These are phyloP conservation scores for Sterrhoptilus dennistouni DNA, from an alignment of 2,113 vertebrate genomes.

Conservation along the genomic window DNA sequence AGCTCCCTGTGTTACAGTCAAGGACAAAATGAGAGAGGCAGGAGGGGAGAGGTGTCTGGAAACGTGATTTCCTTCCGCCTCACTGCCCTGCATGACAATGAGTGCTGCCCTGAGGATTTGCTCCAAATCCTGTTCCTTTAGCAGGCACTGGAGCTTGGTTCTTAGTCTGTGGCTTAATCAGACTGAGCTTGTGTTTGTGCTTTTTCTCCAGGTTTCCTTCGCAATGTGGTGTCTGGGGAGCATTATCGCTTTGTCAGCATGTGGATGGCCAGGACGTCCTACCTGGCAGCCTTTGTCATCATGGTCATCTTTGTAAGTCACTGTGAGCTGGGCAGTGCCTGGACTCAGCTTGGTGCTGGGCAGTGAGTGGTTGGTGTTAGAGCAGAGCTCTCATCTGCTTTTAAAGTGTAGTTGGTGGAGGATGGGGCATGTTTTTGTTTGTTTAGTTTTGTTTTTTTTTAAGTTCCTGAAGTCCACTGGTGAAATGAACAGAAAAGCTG, in stretches of 20 bases:
- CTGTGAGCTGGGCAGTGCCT: not conserved
- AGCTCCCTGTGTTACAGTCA: not conserved
- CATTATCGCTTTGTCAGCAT: slow-evolving; percentile 98
- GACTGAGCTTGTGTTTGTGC: not conserved
- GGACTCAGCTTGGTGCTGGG: not conserved
- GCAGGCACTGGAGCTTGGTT: not conserved
- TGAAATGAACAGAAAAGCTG: not conserved
- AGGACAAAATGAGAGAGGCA: not conserved
- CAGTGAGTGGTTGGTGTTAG: not conserved
- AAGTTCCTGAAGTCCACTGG: not conserved
- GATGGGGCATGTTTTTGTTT: not conserved
- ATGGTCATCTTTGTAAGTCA: slow-evolving; percentile 98
- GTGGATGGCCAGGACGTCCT: slow-evolving; percentile 98
- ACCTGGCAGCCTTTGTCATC: slow-evolving; percentile 95
- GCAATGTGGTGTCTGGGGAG: slow-evolving; percentile 95
- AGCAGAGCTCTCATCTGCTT: not conserved
- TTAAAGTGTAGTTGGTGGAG: not conserved
- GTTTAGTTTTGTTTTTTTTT: not conserved
- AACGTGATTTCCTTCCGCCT: not conserved
- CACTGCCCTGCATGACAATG: not conserved
- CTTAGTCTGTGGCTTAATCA: not conserved
- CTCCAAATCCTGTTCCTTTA: not conserved
- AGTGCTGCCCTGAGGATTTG: not conserved
- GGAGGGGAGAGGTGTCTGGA: not conserved
- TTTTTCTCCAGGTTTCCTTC: slow-evolving; percentile 85